Base-by-base conservation (phyloP, 2,113 vertebrate genomes). In the Holacanthus passer region DNA sequence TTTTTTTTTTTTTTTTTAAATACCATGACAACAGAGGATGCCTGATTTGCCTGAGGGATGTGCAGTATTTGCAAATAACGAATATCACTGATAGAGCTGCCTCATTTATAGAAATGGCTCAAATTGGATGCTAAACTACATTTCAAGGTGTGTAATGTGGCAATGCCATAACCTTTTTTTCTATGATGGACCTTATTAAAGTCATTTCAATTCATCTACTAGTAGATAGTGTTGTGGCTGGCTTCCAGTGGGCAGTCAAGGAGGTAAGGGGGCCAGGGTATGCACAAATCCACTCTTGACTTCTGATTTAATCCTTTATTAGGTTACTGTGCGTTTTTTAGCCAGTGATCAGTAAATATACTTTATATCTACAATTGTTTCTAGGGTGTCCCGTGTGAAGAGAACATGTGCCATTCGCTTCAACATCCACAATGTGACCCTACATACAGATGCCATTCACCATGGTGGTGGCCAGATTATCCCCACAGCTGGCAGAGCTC, bases 211-310 rank as follows among this genome's bases (percentile, higher is more conserved):
- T n/a, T n/a, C n/a, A n/a, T n/a, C 35, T 7, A 37, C 35, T 37
- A 37, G 35, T 37, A 7, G 98, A 99, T 87, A 99, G 97, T 0
- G 97, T 99, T 85, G 97, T 99, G 73, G 98, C 98, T 0, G 97
- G 97, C 7, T 99, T 99, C 94, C 98, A 99, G 95, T 99, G 98
- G 98, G 98, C 98, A 0, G 96, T 96, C 0, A 99, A 99, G 89
- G 98, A 99, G 97, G 98, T 97, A 71, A 62, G 93, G 1, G 1
- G 0, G 0, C 20, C 1, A 10, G 6, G 0, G 0, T 29, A 3
- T 53, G 2, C 10, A 52, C 5, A 0, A 24, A 17, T 11, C 53
- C 7, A 11, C 2, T 31, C 16, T 47, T 17, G 59, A 4, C 14
- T 4, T 11, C 5, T 1, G 0, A n/a, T 50, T 22, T 1, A 13